These are phyloP conservation scores for Eremobia ochroleuca DNA, from an alignment of 2,888 invertebrate genomes.

Conservation along the genomic window DNA sequence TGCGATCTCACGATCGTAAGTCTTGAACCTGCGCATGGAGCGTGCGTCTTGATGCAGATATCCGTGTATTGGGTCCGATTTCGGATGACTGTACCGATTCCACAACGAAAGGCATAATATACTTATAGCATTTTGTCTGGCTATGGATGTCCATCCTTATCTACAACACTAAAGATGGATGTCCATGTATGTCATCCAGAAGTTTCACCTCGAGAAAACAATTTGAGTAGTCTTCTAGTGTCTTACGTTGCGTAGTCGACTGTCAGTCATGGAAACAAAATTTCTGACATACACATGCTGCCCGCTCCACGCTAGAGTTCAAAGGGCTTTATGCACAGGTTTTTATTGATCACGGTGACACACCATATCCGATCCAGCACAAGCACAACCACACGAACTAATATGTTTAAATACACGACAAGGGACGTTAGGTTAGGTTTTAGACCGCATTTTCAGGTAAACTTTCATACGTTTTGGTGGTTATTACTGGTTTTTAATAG, in stretches of 20 bases:
- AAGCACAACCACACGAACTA: slow-evolving; percentile 80
- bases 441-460: slow-evolving; percentile 65
- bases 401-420: slow-evolving; percentile 77
- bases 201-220: not conserved
- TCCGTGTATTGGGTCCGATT: slow-evolving; percentile 75
- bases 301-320: slow-evolving; percentile 88
- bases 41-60: slow-evolving; percentile 86
- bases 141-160: slow-evolving; percentile 26
- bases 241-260: slow-evolving; percentile 49
- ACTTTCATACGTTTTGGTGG: slow-evolving; percentile 28
- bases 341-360: slow-evolving; percentile 73
- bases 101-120: slow-evolving; percentile 44
- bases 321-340: slow-evolving; percentile 86
- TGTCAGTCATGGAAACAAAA: slow-evolving; percentile 71
- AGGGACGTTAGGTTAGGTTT: slow-evolving; percentile 73
- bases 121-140: not conserved
- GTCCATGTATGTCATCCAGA: slow-evolving; percentile 16
- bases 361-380: slow-evolving; percentile 79
- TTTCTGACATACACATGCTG: slow-evolving; percentile 86
- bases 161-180: slow-evolving; percentile 8
- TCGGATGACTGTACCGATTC: slow-evolving; percentile 45
- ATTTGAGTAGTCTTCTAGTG: not conserved
- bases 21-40: slow-evolving; percentile 88
- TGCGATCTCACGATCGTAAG: slow-evolving; percentile 97
- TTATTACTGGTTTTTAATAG: slow-evolving; percentile 64